Conservation (phyloP, 2,888 invertebrate species). For the Abscondita cerata region DNA sequence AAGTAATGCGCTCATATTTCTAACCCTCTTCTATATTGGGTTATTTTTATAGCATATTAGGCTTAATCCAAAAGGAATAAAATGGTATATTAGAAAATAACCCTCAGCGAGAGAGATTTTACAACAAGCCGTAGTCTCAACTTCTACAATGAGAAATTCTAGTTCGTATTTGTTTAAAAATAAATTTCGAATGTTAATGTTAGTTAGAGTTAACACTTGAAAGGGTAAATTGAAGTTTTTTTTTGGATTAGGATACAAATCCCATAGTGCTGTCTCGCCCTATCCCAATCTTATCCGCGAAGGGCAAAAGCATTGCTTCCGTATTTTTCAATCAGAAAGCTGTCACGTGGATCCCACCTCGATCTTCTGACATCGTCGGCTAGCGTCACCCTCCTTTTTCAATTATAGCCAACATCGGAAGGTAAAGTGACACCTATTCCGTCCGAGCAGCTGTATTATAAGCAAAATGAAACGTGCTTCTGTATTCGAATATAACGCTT, state of each 20-base stretch:
- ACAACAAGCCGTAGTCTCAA: conserved; percentile 2
- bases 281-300: conserved; percentile 35
- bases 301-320: conserved; percentile 54
- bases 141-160: not conserved
- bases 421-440: conserved; percentile 33
- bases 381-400: conserved; percentile 46
- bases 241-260: conserved; percentile 34
- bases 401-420: conserved; percentile 42
- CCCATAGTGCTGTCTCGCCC: conserved; percentile 28
- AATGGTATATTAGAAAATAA: conserved; percentile 13
- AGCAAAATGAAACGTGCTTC: conserved; percentile 37
- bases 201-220: conserved; percentile 24
- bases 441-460: conserved; percentile 26
- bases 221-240: conserved; percentile 37
- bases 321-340: conserved; percentile 71
- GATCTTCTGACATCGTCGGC: conserved; percentile 58
- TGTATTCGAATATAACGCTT: conserved; percentile 32
- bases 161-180: no score
- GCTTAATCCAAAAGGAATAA: conserved; percentile 13
- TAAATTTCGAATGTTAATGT: not conserved
- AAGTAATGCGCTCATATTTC: conserved; percentile 13
- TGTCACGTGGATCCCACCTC: conserved; percentile 69
- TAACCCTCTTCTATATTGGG: conserved; percentile 12
- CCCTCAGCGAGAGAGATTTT: conserved; percentile 7
- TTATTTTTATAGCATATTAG: conserved; percentile 13